phyloP scores from a whole-genome alignment of 2,888 invertebrate species.

The Sthenelais limicola region DNA sequence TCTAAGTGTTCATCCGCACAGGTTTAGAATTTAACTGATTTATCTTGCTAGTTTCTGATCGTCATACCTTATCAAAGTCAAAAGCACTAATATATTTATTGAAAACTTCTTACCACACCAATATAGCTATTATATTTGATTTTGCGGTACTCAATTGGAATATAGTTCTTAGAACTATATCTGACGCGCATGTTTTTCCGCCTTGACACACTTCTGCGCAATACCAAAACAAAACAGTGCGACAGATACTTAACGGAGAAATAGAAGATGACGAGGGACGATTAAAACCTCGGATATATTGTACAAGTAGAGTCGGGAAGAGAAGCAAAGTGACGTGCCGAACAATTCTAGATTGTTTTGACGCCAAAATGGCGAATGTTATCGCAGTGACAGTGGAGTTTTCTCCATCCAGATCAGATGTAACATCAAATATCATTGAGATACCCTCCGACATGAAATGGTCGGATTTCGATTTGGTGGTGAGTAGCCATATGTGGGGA shows the following conservation, averaged over 20 bases:
- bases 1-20: too few species aligned
- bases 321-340: constrained; percentile 20
- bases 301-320: too few species aligned
- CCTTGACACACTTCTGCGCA: constrained; percentile 1
- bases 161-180: constrained; percentile 12
- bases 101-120: too few species aligned
- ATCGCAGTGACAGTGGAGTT: constrained; percentile 33
- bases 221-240: constrained; percentile 26
- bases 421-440: neutral
- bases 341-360: constrained; percentile 19
- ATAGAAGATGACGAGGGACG: neutral
- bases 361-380: constrained; percentile 13
- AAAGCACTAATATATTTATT: too few species aligned
- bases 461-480: constrained; percentile 52
- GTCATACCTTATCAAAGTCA: too few species aligned
- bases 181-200: constrained; percentile 4
- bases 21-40: too few species aligned
- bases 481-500: constrained; percentile 38
- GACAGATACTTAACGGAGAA: constrained; percentile 5
- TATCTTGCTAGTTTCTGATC: too few species aligned
- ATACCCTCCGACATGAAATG: constrained; percentile 47
- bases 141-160: too few species aligned
- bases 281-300: neutral
- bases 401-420: neutral
- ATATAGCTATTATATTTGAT: too few species aligned